phyloP scores from a whole-genome alignment of 1,140 invertebrate genomes.

The Stenopsyche tienmushanensis region DNA sequence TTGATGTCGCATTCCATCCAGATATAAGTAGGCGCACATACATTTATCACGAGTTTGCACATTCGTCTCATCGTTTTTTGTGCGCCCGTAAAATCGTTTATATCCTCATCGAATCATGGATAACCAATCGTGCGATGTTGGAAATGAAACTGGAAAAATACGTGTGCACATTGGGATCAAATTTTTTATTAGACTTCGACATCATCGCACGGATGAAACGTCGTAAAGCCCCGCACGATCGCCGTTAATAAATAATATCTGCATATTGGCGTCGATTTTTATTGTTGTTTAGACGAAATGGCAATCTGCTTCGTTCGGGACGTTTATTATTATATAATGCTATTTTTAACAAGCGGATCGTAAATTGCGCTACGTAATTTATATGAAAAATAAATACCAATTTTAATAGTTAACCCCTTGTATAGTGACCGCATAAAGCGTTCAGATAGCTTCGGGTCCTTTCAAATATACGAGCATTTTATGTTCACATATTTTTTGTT shows the following conservation, averaged over 20 bases:
- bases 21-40: not conserved
- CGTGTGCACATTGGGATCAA: not conserved
- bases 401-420: no score
- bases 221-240: not conserved
- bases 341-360: no score
- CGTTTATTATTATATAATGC: no score
- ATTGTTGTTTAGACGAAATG: not conserved
- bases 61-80: no score
- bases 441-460: no score
- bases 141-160: not conserved
- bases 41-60: no score
- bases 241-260: not conserved
- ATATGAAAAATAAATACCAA: no score
- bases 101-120: not conserved
- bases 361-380: no score
- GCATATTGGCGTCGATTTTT: not conserved
- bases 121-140: not conserved
- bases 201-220: not conserved
- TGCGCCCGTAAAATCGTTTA: not conserved
- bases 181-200: not conserved
- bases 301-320: no score
- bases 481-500: no score
- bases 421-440: no score
- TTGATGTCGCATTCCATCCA: not conserved
- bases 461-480: no score